A percentile compares a stretch with the other conserved stretches of the same genome.
phyloP scores from a whole-genome alignment of 2,113 vertebrate species.

The Ploceus nigricollis region DNA sequence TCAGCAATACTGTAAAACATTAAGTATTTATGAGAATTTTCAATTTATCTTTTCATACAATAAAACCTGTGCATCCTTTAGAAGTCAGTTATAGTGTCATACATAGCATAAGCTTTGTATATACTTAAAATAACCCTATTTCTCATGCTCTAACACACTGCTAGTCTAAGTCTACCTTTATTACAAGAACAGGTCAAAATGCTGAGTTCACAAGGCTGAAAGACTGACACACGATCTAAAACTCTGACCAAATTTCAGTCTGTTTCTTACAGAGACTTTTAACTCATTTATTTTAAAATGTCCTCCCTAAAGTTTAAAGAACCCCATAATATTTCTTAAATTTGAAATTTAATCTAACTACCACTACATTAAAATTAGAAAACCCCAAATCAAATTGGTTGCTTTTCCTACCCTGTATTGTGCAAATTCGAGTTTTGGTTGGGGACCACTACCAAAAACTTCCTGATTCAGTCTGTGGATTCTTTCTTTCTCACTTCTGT shows the following conservation, averaged over 20 bases:
- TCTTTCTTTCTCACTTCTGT: slow-evolving; percentile 71
- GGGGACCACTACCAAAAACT: slow-evolving; percentile 77
- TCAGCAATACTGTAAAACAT: background rate
- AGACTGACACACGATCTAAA: background rate
- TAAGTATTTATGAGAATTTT: background rate
- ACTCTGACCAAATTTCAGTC: background rate
- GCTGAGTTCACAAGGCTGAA: background rate
- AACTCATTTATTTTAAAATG: background rate
- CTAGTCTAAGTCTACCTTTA: background rate
- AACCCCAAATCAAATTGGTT: background rate
- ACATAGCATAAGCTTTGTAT: background rate
- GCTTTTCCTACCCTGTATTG: slow-evolving; percentile 80
- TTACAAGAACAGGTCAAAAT: background rate
- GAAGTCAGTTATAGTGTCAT: background rate
- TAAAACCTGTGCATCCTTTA: background rate
- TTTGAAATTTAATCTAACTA: background rate
- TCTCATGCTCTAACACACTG: background rate
- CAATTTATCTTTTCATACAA: background rate
- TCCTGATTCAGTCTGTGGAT: slow-evolving; percentile 76
- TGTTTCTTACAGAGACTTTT: background rate
- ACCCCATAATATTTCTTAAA: background rate
- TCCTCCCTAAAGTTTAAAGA: background rate
- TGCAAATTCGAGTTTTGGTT: slow-evolving; percentile 84
- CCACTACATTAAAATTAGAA: background rate
- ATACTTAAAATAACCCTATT: background rate